Evolutionary conservation across 2,113 vertebrate species (phyloP).

Genomic region (Beaufortia kweichowensis): DNA sequence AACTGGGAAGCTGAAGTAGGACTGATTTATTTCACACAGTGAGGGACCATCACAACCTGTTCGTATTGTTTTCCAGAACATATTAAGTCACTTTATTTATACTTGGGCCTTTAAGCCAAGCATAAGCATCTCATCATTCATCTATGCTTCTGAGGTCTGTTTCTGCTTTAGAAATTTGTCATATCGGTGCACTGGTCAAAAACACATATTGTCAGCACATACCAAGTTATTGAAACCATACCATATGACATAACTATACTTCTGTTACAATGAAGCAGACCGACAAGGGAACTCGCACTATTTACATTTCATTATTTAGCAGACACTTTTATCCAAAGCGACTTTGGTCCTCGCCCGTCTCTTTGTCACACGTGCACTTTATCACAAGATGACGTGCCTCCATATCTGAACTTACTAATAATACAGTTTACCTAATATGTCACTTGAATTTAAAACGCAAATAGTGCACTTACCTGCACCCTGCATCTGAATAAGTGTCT

Average conservation of each 20-base stretch:
- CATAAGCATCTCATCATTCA: not conserved
- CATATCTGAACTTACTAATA: no score
- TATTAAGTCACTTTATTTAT: not conserved
- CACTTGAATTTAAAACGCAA: no score
- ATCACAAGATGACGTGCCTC: no score
- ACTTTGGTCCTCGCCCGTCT: no score
- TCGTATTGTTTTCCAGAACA: constrained; percentile 7
- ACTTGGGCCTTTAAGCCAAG: not conserved
- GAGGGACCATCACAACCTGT: not conserved
- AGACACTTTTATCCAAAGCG: no score
- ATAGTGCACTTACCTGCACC: no score
- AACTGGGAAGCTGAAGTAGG: not conserved
- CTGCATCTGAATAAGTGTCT: no score
- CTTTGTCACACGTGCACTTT: no score
- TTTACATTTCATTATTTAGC: no score
- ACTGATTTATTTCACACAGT: not conserved
- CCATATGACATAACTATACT: not conserved
- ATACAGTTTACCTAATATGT: no score
- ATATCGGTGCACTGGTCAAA: not conserved
- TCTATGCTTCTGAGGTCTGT: not conserved
- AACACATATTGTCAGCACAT: not conserved
- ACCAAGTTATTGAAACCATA: not conserved
- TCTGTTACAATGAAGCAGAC: no score
- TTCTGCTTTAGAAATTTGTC: not conserved
- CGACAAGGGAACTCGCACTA: no score